Base-by-base conservation (phyloP, 2,113 vertebrate species). In the Psammodynastes pulverulentus region DNA sequence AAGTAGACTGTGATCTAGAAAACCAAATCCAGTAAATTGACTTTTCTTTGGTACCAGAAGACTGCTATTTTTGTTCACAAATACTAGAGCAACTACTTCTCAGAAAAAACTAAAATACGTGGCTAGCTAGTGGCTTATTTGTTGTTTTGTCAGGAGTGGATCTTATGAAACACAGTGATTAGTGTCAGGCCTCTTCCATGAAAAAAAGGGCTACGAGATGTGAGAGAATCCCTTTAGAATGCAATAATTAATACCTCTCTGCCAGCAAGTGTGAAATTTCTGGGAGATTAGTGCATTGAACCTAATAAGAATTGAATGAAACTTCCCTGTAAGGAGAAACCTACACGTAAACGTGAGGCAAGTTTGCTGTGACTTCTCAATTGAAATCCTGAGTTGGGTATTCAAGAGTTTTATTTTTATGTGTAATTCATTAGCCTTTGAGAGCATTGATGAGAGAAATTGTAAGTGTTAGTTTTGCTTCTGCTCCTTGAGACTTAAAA, bases 181-280 rank as follows among this genome's bases (percentile, higher is more conserved):
- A 48, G 52, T 1, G 0, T 92, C 94, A 51, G 58, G 0, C 53
- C 91, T 96, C 93, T 90, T 92, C 94, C 92, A 93, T 94, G 17
- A 39, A 79, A 72, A 67, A 56, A 56, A 56, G 4, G n/a, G 26
- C 92, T 86, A 85, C 91, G 88, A 91, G 13, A 26, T 48, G 46
- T 93, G 51, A 84, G 92, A 84, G 96, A 97, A 97, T 97, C 95
- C 94, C 89, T 53, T 94, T 93, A 95, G 96, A 95, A 97, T 96
- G 95, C 92, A 94, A 93, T 94, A 95, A 95, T 96, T 94, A 95
- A 89, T 91, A 93, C 93, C 95, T 95, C 95, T 91, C 94, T 94
- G 95, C 92, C 93, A 93, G 94, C 96, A 97, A 96, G 95, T 96
- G 94, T 94, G 93, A 58, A 95, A 96, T 97, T 95, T 95, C 95